phyloP scores from a whole-genome alignment of 2,888 invertebrate species.

The Hirudinaria manillensis region DNA sequence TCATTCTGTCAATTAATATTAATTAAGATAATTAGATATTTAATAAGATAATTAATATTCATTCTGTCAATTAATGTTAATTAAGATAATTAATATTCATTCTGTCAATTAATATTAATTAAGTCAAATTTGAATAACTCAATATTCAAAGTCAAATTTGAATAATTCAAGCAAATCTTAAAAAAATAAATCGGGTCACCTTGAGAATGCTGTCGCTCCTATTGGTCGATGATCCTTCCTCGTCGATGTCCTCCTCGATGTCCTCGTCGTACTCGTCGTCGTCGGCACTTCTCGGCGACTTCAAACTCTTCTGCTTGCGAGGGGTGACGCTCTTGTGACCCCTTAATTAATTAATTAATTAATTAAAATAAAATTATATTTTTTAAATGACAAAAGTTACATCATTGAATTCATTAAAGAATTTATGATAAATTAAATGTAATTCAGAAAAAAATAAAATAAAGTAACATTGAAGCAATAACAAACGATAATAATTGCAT shows the following conservation, averaged over 20 bases:
- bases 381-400: too few relatives aligned
- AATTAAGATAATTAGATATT: too few relatives aligned
- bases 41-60: neutral
- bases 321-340: neutral
- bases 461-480: too few relatives aligned
- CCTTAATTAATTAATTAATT: neutral
- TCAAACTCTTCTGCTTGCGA: neutral
- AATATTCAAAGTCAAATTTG: neutral
- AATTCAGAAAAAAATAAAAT: too few relatives aligned
- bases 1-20: neutral
- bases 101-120: neutral
- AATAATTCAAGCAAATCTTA: neutral
- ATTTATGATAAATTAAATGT: too few relatives aligned
- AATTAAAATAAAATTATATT: too few relatives aligned
- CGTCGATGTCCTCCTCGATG: neutral
- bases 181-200: neutral
- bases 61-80: neutral
- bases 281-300: neutral
- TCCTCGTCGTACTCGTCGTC: constrained; percentile 20
- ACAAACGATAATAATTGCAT: too few relatives aligned
- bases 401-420: too few relatives aligned
- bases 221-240: neutral
- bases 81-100: neutral
- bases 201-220: constrained; percentile 12
- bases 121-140: too few relatives aligned